Evolutionary conservation across 2,113 vertebrate genomes (phyloP).

Genomic region (crab-eating macaque (Macaca fascicularis)): T2T-MFA8v1.1 NC_088386.1:64341001-64341500

Average conservation of each 20-base stretch:
- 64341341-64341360: neutral
- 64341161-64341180: neutral
- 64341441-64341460: neutral
- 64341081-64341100: neutral
- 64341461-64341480: neutral
- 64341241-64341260: neutral
- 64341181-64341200: neutral
- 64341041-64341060: neutral
- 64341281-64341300: neutral
- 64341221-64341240: rapidly evolving
- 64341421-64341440: conserved; percentile 2
- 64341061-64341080: neutral
- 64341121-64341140: neutral
- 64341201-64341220: neutral
- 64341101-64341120: neutral
- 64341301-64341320: neutral
- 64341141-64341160: neutral
- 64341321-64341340: neutral
- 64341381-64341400: neutral
- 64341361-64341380: neutral
- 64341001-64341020: neutral
- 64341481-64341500: neutral
- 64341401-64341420: neutral
- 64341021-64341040: neutral
- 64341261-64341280: rapidly evolving